Base-by-base conservation (phyloP, 1,140 invertebrate genomes). In the Hycleus cichorii region DNA sequence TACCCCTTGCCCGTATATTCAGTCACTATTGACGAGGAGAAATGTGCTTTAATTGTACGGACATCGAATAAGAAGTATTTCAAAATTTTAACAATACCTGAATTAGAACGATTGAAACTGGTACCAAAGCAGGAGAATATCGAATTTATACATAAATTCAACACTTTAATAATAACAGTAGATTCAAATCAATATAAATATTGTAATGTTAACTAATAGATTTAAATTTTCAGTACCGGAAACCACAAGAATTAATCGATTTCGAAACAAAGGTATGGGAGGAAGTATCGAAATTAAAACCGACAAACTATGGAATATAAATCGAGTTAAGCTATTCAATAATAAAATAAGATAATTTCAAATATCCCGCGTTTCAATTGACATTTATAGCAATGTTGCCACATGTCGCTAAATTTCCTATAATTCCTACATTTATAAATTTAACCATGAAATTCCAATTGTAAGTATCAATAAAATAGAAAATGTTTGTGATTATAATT, bases 61-160 rank as follows among this genome's bases (percentile, higher is more conserved):
- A 91, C 89, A 11, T 81, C 74, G 24, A 90, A 91, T 71, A 90
- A 89, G 66, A 91, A 90, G 62, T 91, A 89, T 72, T 91, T 80
- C 66, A 91, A 90, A 68, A 86, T 84, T 65, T 73, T 91, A n/a
- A 63, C 66, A 18, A 72, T 90, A 45, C 86, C 84, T 48, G 88
- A 90, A 69, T 73, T 90, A 38, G 78, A 83, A 58, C 78, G 88
- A 65, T 77, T 83, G n/a, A 78, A 79, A 18, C 55, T 88, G 25
- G 67, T 72, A 18, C 78, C 83, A 38, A 75, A 81, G 48, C 84
- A 89, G 68, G 75, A 78, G 3, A 80, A 81, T 64, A 78, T 91
- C 55, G 75, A 80, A 11, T 82, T 82, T 58, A 76, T 74, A 32
- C 86, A 90, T 75, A 83, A 86, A 64, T 87, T 81, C 63, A 88